Evolutionary conservation across 92 coral and sea anemone species (phyloP), one percentile per base, ranked within the genome.

Genomic region (Scolanthus callimorphus): DNA sequence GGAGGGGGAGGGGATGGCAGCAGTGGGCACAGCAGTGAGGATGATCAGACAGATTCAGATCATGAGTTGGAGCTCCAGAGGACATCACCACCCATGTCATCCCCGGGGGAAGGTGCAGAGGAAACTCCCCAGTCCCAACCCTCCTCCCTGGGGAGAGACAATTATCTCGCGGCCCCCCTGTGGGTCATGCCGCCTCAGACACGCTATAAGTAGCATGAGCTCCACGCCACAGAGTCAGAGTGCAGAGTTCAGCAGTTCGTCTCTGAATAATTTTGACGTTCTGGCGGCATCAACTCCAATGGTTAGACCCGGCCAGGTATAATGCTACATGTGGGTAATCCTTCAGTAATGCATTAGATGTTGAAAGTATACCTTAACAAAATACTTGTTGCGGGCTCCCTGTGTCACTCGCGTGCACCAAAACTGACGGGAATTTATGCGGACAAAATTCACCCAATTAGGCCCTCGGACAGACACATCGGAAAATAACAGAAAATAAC

Each of bases 1-100:
- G 96, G 96, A 11, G 96, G 96, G 6, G 96, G 96, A 21, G 96
- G 96, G 17, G 96, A 88, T 57, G 96, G 96, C 15, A 88, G 96
- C 44, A 88, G 96, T 57, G 96, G 96, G 4, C 81, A 85, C 57
- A 76, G 71, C 30, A 82, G 90, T 70, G 96, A 88, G 59, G 81
- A 85, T 48, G 85, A 70, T 50, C 69, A 78, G 25, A 31, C 6
- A 6, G 41, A 34, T 34, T 6, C 6, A 34, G 15, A 34, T 34
- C 8, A 34, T 34, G 41, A 34, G 6, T 6, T 6, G 6, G 41
- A 34, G 15, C 41, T 6, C 15, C 8, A 34, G 6, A 15, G 54
- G 54, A 8, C 6, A n/a, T 48, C 9, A 21, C 25, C 25, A 15
- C 6, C 54, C 54, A 48, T 6, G 54, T 21, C 19, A 4, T 48